A percentile compares a stretch with the other conserved stretches of the same genome.
Evolutionary conservation across 23 tunicate genomes (phyloP).

Genomic region (Ciona savignyi): DNA sequence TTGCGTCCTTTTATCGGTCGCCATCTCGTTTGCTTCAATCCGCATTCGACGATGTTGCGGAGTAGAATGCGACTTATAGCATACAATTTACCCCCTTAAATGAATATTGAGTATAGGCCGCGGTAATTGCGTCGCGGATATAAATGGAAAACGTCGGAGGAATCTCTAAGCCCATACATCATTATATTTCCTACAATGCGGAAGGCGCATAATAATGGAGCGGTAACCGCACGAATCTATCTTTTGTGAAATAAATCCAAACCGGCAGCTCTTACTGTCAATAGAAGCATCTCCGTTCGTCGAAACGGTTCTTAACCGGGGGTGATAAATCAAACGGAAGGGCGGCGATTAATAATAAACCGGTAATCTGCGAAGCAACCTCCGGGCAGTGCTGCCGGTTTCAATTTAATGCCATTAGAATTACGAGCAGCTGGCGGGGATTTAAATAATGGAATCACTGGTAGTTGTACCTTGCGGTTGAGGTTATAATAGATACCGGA

Average conservation of each 20-base stretch:
- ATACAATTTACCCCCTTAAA: too few relatives aligned
- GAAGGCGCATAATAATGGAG: background rate
- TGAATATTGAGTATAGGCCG: too few relatives aligned
- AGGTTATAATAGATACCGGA: background rate
- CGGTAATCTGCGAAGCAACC: background rate
- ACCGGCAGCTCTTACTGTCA: background rate
- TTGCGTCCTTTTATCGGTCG: too few relatives aligned
- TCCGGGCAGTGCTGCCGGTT: background rate
- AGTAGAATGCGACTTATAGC: too few relatives aligned
- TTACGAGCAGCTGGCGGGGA: too few relatives aligned
- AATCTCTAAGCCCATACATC: too few relatives aligned
- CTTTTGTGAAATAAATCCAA: background rate
- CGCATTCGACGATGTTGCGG: too few relatives aligned
- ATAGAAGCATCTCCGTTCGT: background rate
- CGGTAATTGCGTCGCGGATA: too few relatives aligned
- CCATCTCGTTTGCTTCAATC: too few relatives aligned
- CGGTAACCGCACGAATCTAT: background rate
- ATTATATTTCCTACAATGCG: background rate
- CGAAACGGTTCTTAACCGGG: background rate
- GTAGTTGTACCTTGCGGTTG: background rate
- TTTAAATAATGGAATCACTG: background rate
- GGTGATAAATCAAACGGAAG: background rate
- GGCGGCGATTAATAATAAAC: background rate
- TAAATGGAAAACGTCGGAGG: too few relatives aligned
- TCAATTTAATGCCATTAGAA: too few relatives aligned